Base-by-base conservation (phyloP, 2,888 invertebrate genomes). In the Escarpia spicata region DNA sequence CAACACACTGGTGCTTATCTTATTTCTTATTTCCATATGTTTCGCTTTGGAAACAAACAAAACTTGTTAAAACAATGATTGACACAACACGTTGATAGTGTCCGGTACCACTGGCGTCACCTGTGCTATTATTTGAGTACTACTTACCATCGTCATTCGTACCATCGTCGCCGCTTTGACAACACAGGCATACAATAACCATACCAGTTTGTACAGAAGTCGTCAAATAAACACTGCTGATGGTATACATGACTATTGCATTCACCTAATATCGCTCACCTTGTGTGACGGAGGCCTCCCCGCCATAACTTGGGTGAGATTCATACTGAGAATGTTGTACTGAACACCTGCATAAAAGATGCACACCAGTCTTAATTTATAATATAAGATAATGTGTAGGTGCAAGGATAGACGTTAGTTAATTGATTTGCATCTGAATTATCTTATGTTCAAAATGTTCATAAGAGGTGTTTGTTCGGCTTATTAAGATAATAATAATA, bases 261-360 rank as follows among this genome's bases (percentile, higher is more conserved):
- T 75, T 75, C 75, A n/a, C 10, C 10, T 37, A 92, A 1, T 43
- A 9, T 43, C 19, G 91, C 93, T 93, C 93, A 96, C 96, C 94
- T 95, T 96, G 92, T 96, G 95, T 2, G 95, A 96, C 0, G 97
- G 95, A 43, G 95, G 92, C 92, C 97, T 97, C 0, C 97, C 97
- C 31, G 97, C 93, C 97, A 99, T 97, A 0, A 97, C 97, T 3
- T 97, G 97, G 26, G 97, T 96, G 91, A 99, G 97, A 96, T 99
- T 99, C 91, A 97, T 96, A 93, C 97, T 97, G 0, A 99, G 96
- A 0, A 99, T 97, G 94, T 98, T 98, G 93, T 98, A 97, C 96
- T 99, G 99, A 45, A 98, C 98, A 93, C 99, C 99, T 99, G 96
- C 9, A 96, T 96, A 60, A 31, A 75, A 26, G 19, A 75, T 75